Percentiles rank a stretch among this genome's conserved stretches.
phyloP scores from a whole-genome alignment of 2,797 vertebrate species.

The Melopsittacus undulatus region DNA sequence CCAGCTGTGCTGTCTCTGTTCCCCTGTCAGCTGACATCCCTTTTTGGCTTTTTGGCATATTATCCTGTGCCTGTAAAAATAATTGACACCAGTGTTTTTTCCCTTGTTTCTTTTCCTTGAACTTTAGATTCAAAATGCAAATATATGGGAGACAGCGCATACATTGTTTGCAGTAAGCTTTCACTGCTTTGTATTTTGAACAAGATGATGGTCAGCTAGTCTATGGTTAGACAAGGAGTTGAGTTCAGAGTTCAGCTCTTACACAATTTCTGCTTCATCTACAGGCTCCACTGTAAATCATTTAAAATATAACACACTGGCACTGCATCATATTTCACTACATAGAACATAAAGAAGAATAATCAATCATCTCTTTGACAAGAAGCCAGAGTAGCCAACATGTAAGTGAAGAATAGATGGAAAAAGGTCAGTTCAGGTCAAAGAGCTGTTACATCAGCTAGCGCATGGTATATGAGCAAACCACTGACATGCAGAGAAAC shows the following conservation, averaged over 20 bases:
- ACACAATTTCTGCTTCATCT: background rate
- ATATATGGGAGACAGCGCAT: background rate
- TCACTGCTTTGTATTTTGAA: background rate
- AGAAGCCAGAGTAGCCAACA: background rate
- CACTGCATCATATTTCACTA: background rate
- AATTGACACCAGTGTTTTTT: background rate
- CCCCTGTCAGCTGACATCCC: background rate
- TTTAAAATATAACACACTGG: background rate
- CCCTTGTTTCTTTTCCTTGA: background rate
- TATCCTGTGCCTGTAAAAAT: background rate
- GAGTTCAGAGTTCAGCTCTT: background rate
- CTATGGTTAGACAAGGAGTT: background rate
- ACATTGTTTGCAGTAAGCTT: background rate
- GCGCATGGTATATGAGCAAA: background rate
- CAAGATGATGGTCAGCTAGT: background rate
- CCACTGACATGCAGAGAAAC: background rate
- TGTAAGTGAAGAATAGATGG: background rate
- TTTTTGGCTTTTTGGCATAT: background rate
- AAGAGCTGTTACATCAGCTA: background rate
- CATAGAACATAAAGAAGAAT: background rate
- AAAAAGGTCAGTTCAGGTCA: conserved; percentile 2
- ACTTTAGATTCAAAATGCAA: conserved; percentile 16
- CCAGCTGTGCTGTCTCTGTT: conserved; percentile 6
- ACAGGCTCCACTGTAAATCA: background rate
- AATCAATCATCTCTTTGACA: background rate